A percentile compares a stretch with the other conserved stretches of the same genome.
These are phyloP conservation scores for Parnassius smintheus DNA, from an alignment of 2,888 invertebrate genomes.

Conservation along the genomic window DNA sequence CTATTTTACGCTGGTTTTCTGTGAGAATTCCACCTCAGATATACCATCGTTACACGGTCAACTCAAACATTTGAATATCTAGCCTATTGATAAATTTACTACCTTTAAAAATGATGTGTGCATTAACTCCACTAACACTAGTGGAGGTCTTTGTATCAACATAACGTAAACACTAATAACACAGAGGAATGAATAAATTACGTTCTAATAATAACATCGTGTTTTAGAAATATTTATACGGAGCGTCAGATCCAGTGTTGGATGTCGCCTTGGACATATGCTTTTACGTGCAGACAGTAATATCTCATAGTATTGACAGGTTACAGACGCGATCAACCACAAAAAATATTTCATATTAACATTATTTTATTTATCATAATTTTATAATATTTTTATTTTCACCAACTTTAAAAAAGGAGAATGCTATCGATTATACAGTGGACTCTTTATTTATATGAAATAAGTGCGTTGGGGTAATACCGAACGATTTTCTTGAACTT, in stretches of 20 bases:
- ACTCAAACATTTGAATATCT: neutral
- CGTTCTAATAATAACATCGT: conserved; percentile 20
- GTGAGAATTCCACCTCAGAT: too few relatives aligned
- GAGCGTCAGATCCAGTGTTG: conserved; percentile 3
- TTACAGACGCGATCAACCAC: conserved; percentile 16
- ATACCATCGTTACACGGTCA: too few relatives aligned
- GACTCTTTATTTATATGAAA: too few relatives aligned
- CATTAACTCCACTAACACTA: conserved; percentile 1
- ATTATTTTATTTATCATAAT: too few relatives aligned
- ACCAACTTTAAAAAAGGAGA: neutral
- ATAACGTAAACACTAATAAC: conserved; percentile 8
- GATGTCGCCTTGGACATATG: conserved; percentile 18
- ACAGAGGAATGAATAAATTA: conserved; percentile 13
- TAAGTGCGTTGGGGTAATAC: too few relatives aligned
- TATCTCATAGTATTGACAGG: conserved; percentile 25
- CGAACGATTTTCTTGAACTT: too few relatives aligned
- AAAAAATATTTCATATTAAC: neutral
- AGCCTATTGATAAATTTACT: neutral
- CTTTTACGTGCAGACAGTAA: conserved; percentile 25
- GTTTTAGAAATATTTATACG: conserved; percentile 12
- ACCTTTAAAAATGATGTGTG: neutral
- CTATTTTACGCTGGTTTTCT: too few relatives aligned
- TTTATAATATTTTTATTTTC: neutral
- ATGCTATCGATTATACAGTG: too few relatives aligned
- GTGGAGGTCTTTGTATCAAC: conserved; percentile 13